These are phyloP conservation scores for Hemithea aestivaria DNA, from an alignment of 2,888 invertebrate genomes.

Conservation along the genomic window DNA sequence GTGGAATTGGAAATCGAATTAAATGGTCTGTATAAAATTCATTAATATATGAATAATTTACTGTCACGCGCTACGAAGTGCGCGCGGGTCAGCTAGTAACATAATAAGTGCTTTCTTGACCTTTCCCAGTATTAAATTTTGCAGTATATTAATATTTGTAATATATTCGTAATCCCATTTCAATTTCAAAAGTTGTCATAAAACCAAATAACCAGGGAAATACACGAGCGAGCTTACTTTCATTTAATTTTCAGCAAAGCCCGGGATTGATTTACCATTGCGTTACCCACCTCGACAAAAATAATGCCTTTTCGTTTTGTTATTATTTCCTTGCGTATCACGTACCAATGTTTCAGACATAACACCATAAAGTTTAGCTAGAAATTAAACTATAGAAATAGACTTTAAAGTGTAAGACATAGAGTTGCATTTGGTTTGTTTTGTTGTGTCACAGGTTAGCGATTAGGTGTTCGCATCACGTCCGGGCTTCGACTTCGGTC, in stretches of 20 bases:
- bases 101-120: too few relatives aligned
- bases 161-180: not conserved
- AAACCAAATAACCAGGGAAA: not conserved
- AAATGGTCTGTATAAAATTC: too few relatives aligned
- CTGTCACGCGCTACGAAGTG: too few relatives aligned
- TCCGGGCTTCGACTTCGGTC: slow-evolving; percentile 20
- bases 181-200: slow-evolving; percentile 1
- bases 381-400: slow-evolving; percentile 8
- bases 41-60: too few relatives aligned
- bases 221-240: slow-evolving; percentile 3
- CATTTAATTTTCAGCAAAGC: slow-evolving; percentile 27
- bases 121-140: too few relatives aligned
- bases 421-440: slow-evolving; percentile 38
- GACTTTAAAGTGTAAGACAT: slow-evolving; percentile 26
- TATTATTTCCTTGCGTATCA: slow-evolving; percentile 56
- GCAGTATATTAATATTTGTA: too few relatives aligned
- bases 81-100: too few relatives aligned
- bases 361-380: slow-evolving; percentile 33
- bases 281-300: slow-evolving; percentile 32
- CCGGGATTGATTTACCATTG: slow-evolving; percentile 42
- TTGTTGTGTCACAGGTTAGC: slow-evolving; percentile 37
- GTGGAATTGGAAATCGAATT: too few relatives aligned
- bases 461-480: slow-evolving; percentile 59
- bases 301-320: slow-evolving; percentile 42
- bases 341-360: slow-evolving; percentile 52